Percentiles rank a stretch among this genome's conserved stretches.
These are phyloP conservation scores for Drosophila equinoxialis DNA, from an alignment of 1,140 invertebrate genomes.

Conservation along the genomic window DNA sequence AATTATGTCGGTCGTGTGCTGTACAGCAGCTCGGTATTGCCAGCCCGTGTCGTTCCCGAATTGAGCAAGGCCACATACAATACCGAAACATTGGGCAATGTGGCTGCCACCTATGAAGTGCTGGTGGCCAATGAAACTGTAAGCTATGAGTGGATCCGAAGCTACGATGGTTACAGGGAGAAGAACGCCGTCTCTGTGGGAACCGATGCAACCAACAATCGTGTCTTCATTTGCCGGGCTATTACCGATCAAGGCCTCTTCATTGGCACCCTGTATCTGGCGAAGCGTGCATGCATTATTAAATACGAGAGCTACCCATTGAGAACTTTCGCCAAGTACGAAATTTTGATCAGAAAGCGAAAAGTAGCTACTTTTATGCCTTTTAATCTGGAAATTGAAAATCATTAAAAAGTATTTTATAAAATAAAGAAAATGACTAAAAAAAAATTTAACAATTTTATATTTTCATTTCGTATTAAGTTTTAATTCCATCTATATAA, in stretches of 20 bases:
- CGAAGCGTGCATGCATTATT: slow-evolving; percentile 33
- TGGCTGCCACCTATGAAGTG: slow-evolving; percentile 22
- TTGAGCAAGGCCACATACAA: slow-evolving; percentile 43
- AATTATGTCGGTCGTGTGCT: slow-evolving; percentile 47
- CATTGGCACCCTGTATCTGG: slow-evolving; percentile 43
- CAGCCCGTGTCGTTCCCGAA: slow-evolving; percentile 50
- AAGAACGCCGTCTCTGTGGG: slow-evolving; percentile 56
- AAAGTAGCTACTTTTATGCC: not conserved
- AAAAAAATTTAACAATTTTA: slow-evolving; percentile 26
- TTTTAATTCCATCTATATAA: too few relatives aligned
- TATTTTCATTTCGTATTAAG: too few relatives aligned
- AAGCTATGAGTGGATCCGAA: slow-evolving; percentile 51
- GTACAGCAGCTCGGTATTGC: slow-evolving; percentile 31
- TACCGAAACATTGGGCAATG: slow-evolving; percentile 13
- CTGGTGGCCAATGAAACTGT: slow-evolving; percentile 50
- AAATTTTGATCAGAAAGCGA: slow-evolving; percentile 45
- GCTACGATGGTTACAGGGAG: slow-evolving; percentile 54
- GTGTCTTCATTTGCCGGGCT: slow-evolving; percentile 48
- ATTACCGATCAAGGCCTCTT: slow-evolving; percentile 25
- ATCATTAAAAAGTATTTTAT: not conserved
- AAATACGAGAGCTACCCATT: slow-evolving; percentile 22
- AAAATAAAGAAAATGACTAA: slow-evolving; percentile 2
- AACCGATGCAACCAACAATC: slow-evolving; percentile 33
- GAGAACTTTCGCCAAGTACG: slow-evolving; percentile 44
- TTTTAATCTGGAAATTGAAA: not conserved